phyloP scores from a whole-genome alignment of 1,140 invertebrate genomes.

The Kradibia gibbosae region DNA sequence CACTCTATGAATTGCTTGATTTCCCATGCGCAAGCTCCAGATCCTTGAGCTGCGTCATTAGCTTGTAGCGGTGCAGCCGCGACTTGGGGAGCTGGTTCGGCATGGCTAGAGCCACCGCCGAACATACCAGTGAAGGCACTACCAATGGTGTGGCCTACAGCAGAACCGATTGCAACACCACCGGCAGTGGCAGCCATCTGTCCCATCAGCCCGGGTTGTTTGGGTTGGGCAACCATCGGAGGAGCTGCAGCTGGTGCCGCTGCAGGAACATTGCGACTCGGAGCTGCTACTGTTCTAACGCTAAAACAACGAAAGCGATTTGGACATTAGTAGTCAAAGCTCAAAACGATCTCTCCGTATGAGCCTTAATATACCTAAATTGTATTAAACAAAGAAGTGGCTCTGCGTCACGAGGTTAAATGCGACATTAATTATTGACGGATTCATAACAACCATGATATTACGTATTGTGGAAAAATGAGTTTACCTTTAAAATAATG shows the following conservation, averaged over 20 bases:
- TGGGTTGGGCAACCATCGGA: conserved; percentile 74
- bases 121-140: conserved; percentile 89
- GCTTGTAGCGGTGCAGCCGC: conserved; percentile 65
- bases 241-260: conserved; percentile 68
- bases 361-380: neutral
- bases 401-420: too few relatives aligned
- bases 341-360: too few relatives aligned
- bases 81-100: conserved; percentile 67
- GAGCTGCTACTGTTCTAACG: conserved; percentile 64
- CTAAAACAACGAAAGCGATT: conserved; percentile 47
- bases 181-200: conserved; percentile 95
- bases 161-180: conserved; percentile 90
- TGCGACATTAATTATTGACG: too few relatives aligned
- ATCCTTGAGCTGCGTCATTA: conserved; percentile 68
- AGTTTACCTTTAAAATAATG: too few relatives aligned
- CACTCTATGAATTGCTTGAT: conserved; percentile 92
- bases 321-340: neutral
- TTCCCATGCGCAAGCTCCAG: conserved; percentile 89
- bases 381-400: too few relatives aligned
- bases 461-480: too few relatives aligned
- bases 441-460: too few relatives aligned
- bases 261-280: conserved; percentile 70
- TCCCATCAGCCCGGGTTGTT: conserved; percentile 80
- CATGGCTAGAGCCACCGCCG: conserved; percentile 79
- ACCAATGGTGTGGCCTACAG: conserved; percentile 89